phyloP scores from a whole-genome alignment of 2,113 vertebrate species.

The Urocynchramus pylzowi region DNA sequence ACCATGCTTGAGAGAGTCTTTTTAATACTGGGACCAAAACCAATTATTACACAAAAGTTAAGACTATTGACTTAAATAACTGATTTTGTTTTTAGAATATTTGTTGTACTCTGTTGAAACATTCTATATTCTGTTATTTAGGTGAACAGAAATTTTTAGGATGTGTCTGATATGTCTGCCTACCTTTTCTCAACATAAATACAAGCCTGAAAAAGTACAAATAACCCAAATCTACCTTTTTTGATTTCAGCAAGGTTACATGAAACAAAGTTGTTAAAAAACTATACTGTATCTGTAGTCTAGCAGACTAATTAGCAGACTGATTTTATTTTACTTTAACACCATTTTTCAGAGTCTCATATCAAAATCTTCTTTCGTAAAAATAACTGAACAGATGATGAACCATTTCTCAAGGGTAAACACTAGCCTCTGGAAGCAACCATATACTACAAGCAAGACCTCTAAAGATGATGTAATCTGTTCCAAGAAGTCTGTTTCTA shows the following conservation, averaged over 20 bases:
- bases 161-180: background rate
- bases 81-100: background rate
- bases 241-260: background rate
- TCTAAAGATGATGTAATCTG: slow-evolving; percentile 71
- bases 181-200: background rate
- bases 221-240: background rate
- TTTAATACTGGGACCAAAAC: background rate
- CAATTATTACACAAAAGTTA: background rate
- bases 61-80: background rate
- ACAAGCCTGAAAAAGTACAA: background rate
- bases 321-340: slow-evolving; percentile 40
- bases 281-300: background rate
- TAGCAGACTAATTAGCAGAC: background rate
- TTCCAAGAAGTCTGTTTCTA: slow-evolving; percentile 69
- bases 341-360: slow-evolving; percentile 20
- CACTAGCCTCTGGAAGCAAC: slow-evolving; percentile 19
- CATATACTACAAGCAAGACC: slow-evolving; percentile 16
- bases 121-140: background rate
- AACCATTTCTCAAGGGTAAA: slow-evolving; percentile 61
- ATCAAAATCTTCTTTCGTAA: slow-evolving; percentile 45
- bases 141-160: background rate
- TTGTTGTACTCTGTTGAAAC: background rate
- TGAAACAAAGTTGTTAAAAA: background rate
- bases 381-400: slow-evolving; percentile 69
- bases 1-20: background rate